Evolutionary conservation across 92 coral and sea anemone genomes (phyloP), one percentile per base, ranked within the genome.

Genomic region (Epizoanthus ramosus): DNA sequence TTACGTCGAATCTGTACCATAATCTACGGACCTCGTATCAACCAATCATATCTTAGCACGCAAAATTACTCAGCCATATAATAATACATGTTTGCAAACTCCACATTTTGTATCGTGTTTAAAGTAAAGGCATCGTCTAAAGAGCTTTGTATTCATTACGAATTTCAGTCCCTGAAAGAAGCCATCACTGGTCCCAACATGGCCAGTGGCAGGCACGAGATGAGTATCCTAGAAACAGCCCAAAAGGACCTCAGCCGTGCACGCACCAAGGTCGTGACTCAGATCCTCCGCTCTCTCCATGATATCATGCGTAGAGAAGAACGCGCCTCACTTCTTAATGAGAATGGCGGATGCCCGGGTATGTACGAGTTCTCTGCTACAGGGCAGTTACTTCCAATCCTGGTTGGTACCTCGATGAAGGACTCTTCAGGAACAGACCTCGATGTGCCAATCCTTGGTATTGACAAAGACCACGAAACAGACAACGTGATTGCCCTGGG

Each of bases 291-390:
- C 57, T 85, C 76, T 71, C 85, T 96, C 39, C 99, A 96, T 63
- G 99, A 92, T 82, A 77, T 96, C 81, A 94, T 92, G 93, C 91
- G 97, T 21, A 92, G 98, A 8, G 99, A 96, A 75, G 98, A 96
- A 70, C 95, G 97, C 22, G 92, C 96, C 9, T 75, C 92, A 13
- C 88, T 93, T 3, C 86, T 96, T 33, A 87, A 90, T 43, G 99
- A 96, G 68, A 90, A 86, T 25, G 99, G 99, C n/a, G 99, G 99
- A 28, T 91, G 97, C 79, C 99, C 98, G 7, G 99, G 98, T 5
- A 96, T 92, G 94, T 96, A 96, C 94, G 99, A 94, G 80, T 96
- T 90, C 85, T 89, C 95, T 3, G 99, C 99, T 52, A 96, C 99
- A 15, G 98, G 99, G 56, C 99, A 96, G 61, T 35, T 96, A 63